phyloP scores from a whole-genome alignment of 2,113 vertebrate genomes.

The Alethe diademata region DNA sequence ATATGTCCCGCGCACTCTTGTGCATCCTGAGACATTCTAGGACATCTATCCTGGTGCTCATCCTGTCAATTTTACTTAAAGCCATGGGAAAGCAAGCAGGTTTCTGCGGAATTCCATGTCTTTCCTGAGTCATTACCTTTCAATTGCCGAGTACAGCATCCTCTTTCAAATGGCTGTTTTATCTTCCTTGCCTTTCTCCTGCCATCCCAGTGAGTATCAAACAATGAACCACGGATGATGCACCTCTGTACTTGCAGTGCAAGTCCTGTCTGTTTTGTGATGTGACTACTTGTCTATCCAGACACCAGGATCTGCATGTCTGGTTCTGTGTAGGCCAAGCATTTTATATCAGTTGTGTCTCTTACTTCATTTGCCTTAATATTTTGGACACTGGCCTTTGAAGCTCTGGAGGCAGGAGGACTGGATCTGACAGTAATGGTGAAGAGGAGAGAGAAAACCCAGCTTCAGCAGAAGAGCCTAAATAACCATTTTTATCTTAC shows the following conservation, averaged over 20 bases:
- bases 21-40: neutral
- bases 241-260: neutral
- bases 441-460: neutral
- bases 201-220: neutral
- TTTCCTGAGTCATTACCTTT: neutral
- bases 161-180: neutral
- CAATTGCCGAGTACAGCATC: neutral
- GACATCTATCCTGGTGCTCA: neutral
- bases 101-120: neutral
- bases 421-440: neutral
- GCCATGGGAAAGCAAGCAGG: neutral
- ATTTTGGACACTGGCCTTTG: neutral
- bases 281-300: accelerated
- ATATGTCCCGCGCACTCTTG: neutral
- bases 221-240: neutral
- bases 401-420: neutral
- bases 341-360: neutral
- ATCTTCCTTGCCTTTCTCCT: neutral
- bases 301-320: accelerated
- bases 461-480: neutral
- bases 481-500: neutral
- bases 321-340: neutral
- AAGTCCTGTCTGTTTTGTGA: accelerated
- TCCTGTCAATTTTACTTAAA: neutral
- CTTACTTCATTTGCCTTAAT: neutral